These are phyloP conservation scores for Canis aureus DNA, from an alignment of 2,113 vertebrate species.

Conservation along the genomic window DNA sequence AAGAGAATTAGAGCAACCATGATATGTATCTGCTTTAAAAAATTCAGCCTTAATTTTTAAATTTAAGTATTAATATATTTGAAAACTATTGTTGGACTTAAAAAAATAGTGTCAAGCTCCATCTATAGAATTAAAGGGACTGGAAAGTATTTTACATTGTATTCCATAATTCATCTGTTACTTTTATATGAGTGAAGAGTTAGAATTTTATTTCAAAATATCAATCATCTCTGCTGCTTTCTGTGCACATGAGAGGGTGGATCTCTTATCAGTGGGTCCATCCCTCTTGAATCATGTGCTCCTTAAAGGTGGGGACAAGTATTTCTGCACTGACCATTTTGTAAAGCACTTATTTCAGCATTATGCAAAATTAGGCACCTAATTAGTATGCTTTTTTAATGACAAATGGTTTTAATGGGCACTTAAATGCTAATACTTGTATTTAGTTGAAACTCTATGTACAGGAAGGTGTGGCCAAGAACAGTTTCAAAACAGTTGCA, in stretches of 20 bases:
- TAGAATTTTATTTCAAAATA: neutral
- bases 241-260: neutral
- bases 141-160: neutral
- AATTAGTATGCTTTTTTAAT: neutral
- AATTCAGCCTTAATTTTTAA: neutral
- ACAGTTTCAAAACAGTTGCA: neutral
- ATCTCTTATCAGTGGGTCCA: no score
- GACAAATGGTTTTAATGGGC: neutral
- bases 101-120: neutral
- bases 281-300: neutral
- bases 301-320: neutral
- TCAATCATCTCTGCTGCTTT: neutral
- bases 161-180: neutral
- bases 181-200: neutral
- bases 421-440: neutral
- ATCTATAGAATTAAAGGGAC: neutral
- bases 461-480: neutral
- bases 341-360: neutral
- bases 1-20: neutral
- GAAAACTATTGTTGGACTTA: constrained; percentile 2
- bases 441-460: neutral
- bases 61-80: constrained; percentile 34
- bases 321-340: neutral
- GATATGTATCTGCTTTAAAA: neutral
- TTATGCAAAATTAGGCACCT: neutral